Percentiles rank a stretch among this genome's conserved stretches.
Evolutionary conservation across 37 sponge, comb jelly and placozoan species (phyloP).

Genomic region (Diacarnus erythraeanus): DNA sequence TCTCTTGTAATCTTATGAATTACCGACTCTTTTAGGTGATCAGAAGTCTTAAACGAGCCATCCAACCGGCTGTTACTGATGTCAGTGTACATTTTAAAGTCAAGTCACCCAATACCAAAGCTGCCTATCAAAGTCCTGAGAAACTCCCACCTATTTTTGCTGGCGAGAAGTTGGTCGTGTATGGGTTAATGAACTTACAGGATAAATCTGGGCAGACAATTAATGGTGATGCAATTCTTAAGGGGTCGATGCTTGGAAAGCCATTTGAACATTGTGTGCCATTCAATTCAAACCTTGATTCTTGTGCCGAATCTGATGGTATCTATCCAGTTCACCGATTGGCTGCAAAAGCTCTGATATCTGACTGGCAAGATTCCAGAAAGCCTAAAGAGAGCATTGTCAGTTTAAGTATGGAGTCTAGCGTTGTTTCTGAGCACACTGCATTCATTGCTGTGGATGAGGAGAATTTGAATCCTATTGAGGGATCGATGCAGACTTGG

Average conservation of each 20-base stretch:
- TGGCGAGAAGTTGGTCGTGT: constrained; percentile 72
- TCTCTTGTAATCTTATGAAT: too few species aligned
- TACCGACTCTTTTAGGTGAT: too few species aligned
- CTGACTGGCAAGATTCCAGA: constrained; percentile 30
- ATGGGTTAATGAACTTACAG: too few species aligned
- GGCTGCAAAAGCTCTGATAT: constrained; percentile 66
- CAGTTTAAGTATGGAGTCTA: constrained; percentile 60
- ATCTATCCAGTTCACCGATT: constrained; percentile 85
- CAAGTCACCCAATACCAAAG: constrained; percentile 13
- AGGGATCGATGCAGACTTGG: constrained; percentile 61
- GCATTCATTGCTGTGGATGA: constrained; percentile 77
- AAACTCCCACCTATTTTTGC: constrained; percentile 54
- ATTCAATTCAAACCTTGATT: too few species aligned
- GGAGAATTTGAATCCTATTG: constrained; percentile 50
- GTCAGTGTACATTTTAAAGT: constrained; percentile 45
- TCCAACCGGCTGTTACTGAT: constrained; percentile 68
- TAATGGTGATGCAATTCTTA: constrained; percentile 36
- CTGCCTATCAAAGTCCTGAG: constrained; percentile 37
- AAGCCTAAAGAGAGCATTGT: constrained; percentile 43
- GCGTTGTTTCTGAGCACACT: constrained; percentile 70
- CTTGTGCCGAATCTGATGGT: too few species aligned
- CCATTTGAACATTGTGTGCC: constrained; percentile 35
- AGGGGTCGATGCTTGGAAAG: constrained; percentile 38
- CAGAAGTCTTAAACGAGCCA: constrained; percentile 68
- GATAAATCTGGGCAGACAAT: too few species aligned